phyloP scores from a whole-genome alignment of 2,113 vertebrate species.

The Pimephales promelas region DNA sequence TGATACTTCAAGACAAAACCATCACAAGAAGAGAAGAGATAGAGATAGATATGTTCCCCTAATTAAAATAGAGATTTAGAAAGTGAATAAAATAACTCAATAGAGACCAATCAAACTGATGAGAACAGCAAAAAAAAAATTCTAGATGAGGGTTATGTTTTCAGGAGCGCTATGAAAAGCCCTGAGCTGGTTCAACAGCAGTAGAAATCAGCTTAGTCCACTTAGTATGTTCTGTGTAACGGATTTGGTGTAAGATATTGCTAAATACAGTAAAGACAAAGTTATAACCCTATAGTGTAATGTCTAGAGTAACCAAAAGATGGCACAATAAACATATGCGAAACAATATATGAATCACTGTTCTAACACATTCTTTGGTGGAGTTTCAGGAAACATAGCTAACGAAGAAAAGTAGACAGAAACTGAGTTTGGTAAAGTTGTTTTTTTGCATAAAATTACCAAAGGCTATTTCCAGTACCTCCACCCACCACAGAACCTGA shows the following conservation, averaged over 20 bases:
- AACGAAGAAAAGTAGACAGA: neutral
- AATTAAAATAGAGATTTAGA: neutral
- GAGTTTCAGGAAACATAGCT: neutral
- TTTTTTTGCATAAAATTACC: neutral
- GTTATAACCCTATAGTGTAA: neutral
- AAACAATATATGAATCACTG: neutral
- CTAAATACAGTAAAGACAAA: neutral
- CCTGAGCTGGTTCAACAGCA: neutral
- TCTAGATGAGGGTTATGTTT: neutral
- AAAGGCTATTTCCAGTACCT: neutral
- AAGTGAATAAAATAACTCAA: neutral
- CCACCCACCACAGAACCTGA: neutral
- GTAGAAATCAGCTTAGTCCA: neutral
- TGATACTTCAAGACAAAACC: neutral
- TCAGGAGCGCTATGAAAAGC: neutral
- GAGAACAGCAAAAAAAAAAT: neutral
- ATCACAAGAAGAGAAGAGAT: neutral
- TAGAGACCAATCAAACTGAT: neutral
- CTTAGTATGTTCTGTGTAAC: no score
- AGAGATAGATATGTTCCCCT: neutral
- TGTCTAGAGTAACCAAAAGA: neutral
- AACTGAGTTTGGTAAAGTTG: neutral
- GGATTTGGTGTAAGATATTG: neutral
- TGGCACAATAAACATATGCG: neutral
- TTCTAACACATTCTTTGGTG: neutral